Conservation (phyloP, 1,140 invertebrate genomes). For the Lysiphlebus fabarum region DNA sequence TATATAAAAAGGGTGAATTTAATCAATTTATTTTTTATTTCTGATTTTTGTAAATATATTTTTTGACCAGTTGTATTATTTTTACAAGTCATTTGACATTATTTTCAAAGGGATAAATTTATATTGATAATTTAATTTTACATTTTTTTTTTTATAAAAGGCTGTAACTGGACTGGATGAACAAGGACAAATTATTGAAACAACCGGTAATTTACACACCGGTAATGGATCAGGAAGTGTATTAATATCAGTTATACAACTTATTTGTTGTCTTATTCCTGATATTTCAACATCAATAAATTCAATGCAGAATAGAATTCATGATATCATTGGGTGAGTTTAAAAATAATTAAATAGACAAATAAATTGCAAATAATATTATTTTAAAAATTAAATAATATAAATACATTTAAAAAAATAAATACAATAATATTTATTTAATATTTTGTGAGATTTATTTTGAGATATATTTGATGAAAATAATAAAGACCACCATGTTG, state of each 20-base stretch:
- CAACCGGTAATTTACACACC: conserved; percentile 30
- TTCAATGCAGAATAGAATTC: conserved; percentile 43
- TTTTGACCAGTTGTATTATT: too few species aligned
- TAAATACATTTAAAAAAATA: conserved; percentile 14
- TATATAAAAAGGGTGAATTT: too few species aligned
- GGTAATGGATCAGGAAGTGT: conserved; percentile 23
- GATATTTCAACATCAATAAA: conserved; percentile 46
- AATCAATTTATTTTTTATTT: too few species aligned
- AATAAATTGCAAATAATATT: not conserved
- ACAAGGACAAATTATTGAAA: conserved; percentile 43
- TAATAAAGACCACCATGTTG: conserved; percentile 39
- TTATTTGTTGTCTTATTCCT: conserved; percentile 49
- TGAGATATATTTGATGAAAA: too few species aligned
- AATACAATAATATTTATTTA: conserved; percentile 6
- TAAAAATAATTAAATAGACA: conserved; percentile 4
- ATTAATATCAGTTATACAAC: conserved; percentile 43
- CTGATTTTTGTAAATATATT: too few species aligned
- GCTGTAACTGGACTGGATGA: conserved; percentile 45
- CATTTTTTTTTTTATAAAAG: conserved; percentile 36
- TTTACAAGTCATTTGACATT: not conserved
- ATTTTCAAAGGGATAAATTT: not conserved
- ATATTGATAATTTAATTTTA: not conserved
- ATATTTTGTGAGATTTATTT: conserved; percentile 7
- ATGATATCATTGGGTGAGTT: conserved; percentile 52
- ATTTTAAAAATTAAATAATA: conserved; percentile 25